A percentile compares a stretch with the other conserved stretches of the same genome.
Conservation (phyloP, 2,888 invertebrate genomes). For the Aporophyla lueneburgensis region DNA sequence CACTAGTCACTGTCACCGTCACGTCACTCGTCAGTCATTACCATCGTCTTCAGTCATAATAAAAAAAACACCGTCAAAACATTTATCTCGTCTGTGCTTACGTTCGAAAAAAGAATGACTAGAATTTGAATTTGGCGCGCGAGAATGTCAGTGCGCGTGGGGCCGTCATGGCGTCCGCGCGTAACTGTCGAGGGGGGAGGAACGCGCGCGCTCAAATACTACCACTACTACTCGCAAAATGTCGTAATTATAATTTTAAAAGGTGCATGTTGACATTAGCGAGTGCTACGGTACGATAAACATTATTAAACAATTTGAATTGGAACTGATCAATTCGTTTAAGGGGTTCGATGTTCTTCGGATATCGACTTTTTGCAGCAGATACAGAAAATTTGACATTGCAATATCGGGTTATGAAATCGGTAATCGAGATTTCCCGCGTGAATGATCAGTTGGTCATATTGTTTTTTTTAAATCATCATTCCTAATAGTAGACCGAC, state of each 20-base stretch:
- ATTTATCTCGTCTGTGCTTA: conserved; percentile 61
- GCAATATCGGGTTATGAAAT: conserved; percentile 52
- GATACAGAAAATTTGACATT: conserved; percentile 24
- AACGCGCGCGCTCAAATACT: conserved; percentile 81
- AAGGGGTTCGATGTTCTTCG: conserved; percentile 31
- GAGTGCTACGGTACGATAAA: conserved; percentile 72
- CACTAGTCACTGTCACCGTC: conserved; percentile 69
- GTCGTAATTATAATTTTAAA: conserved; percentile 74
- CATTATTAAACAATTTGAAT: conserved; percentile 67
- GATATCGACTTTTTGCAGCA: conserved; percentile 38
- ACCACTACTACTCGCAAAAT: conserved; percentile 82
- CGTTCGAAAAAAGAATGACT: conserved; percentile 76
- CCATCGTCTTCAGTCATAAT: conserved; percentile 72
- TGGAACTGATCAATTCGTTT: conserved; percentile 73
- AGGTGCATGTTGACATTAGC: conserved; percentile 76
- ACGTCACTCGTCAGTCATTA: conserved; percentile 71
- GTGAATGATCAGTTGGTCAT: conserved; percentile 25
- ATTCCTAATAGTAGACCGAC: not conserved
- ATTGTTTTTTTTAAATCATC: not conserved
- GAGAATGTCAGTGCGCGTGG: conserved; percentile 78
- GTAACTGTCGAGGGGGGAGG: conserved; percentile 78
- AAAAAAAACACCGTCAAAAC: conserved; percentile 65
- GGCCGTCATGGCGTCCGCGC: conserved; percentile 83
- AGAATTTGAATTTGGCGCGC: conserved; percentile 82
- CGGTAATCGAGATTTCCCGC: conserved; percentile 30